Conservation (phyloP, 2,113 vertebrate genomes). For the Oplegnathus fasciatus region DNA sequence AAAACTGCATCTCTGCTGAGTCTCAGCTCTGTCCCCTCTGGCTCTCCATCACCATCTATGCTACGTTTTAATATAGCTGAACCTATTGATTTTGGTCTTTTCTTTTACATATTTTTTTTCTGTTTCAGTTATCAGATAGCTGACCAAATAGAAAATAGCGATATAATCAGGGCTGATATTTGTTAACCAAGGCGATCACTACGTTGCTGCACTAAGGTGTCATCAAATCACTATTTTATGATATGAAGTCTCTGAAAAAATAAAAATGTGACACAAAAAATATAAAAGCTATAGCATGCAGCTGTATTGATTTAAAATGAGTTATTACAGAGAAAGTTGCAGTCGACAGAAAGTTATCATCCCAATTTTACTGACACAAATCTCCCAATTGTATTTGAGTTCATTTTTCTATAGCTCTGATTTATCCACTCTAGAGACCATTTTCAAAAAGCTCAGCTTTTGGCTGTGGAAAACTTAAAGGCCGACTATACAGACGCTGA, state of each 20-base stretch:
- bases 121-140: background rate
- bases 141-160: background rate
- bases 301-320: background rate
- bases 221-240: background rate
- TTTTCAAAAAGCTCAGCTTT: background rate
- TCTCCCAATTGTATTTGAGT: background rate
- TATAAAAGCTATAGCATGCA: too few relatives aligned
- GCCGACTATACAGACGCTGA: too few relatives aligned
- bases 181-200: background rate
- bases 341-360: background rate
- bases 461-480: too few relatives aligned
- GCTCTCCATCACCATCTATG: too few relatives aligned
- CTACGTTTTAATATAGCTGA: background rate
- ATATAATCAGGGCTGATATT: background rate
- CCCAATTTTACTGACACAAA: background rate
- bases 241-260: background rate
- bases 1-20: background rate
- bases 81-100: background rate
- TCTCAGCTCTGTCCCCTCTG: too few relatives aligned
- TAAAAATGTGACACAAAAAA: too few relatives aligned
- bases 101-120: background rate
- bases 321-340: background rate
- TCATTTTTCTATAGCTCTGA: background rate
- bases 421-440: constrained; percentile 1
- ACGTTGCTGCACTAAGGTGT: background rate